phyloP scores from a whole-genome alignment of 2,797 vertebrate genomes.

The Distichodus sexfasciatus region DNA sequence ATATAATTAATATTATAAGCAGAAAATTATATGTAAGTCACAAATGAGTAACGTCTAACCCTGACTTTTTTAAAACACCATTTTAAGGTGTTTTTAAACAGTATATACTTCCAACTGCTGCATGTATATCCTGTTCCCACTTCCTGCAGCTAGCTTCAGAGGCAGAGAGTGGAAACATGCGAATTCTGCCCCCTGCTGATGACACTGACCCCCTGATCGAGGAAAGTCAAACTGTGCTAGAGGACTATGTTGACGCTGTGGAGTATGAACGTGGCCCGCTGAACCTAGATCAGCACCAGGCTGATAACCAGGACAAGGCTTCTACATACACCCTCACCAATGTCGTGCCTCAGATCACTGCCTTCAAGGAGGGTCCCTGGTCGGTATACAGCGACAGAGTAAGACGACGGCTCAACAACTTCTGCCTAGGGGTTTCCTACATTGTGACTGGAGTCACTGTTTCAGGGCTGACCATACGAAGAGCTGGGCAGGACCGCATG shows the following conservation, averaged over 20 bases:
- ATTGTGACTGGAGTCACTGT: constrained; percentile 65
- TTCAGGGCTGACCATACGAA: constrained; percentile 55
- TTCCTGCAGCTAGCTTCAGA: constrained; percentile 58
- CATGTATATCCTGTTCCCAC: no score
- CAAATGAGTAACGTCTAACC: no score
- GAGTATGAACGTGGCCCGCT: constrained; percentile 59
- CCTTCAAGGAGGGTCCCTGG: constrained; percentile 63
- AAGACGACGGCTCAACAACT: constrained; percentile 72
- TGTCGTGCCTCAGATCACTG: constrained; percentile 59
- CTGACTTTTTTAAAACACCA: no score
- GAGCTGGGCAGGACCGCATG: constrained; percentile 58
- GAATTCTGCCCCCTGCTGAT: constrained; percentile 57
- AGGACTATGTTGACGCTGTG: constrained; percentile 65
- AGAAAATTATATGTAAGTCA: no score
- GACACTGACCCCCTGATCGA: constrained; percentile 59
- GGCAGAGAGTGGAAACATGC: constrained; percentile 65
- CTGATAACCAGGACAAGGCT: constrained; percentile 65
- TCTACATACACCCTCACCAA: constrained; percentile 72
- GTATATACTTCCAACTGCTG: no score
- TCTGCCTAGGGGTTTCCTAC: constrained; percentile 66
- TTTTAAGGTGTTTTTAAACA: no score
- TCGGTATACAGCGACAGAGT: constrained; percentile 57
- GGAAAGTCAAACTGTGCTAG: constrained; percentile 64
- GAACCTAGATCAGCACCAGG: constrained; percentile 70
- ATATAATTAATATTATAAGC: no score